Evolutionary conservation across 2,797 vertebrate species (phyloP).

Genomic region (Myotis pilosus): DNA sequence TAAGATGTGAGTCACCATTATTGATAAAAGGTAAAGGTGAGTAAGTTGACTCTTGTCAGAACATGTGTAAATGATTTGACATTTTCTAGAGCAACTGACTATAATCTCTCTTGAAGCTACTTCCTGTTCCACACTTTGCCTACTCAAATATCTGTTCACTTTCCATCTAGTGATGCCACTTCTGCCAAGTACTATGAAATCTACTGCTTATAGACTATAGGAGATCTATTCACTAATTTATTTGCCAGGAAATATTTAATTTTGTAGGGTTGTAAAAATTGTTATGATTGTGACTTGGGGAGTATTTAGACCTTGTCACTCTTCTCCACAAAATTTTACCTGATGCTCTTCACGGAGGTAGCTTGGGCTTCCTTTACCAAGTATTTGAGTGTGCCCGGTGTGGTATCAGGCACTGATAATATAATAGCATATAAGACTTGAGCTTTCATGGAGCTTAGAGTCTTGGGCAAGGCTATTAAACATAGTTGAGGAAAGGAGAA

Average conservation of each 20-base stretch:
- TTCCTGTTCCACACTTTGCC: not conserved
- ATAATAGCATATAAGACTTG: not conserved
- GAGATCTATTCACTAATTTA: not conserved
- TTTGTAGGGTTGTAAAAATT: not conserved
- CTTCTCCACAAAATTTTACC: not conserved
- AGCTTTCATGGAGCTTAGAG: not conserved
- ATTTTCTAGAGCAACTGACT: not conserved
- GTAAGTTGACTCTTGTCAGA: not conserved
- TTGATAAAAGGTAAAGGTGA: not conserved
- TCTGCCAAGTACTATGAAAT: not conserved
- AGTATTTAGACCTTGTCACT: not conserved
- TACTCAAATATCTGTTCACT: not conserved
- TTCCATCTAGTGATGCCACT: not conserved
- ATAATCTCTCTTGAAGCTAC: not conserved
- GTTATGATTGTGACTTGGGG: not conserved
- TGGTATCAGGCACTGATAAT: not conserved
- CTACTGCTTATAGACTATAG: not conserved
- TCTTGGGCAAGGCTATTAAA: not conserved
- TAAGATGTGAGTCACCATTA: not conserved
- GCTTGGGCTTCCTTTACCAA: not conserved
- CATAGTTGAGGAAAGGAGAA: not conserved
- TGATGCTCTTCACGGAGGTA: not conserved
- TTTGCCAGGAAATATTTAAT: not conserved
- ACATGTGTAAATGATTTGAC: not conserved
- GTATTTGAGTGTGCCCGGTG: not conserved